Base-by-base conservation (phyloP, 2,113 vertebrate species). In the Phycodurus eques region DNA sequence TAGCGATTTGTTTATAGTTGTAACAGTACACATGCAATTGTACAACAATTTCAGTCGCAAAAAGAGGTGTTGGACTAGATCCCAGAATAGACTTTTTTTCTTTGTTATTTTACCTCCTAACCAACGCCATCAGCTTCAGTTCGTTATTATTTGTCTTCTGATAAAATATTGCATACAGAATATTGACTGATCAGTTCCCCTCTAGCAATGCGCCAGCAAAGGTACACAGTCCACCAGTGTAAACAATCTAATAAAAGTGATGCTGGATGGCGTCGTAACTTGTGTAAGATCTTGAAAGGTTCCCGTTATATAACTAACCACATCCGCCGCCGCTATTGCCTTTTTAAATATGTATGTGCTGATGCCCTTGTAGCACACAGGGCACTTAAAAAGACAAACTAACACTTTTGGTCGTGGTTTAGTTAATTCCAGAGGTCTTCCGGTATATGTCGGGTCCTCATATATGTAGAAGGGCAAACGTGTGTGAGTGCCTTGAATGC, bases 311-410 rank as follows among this genome's bases (percentile, higher is more conserved):
- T 20, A 68, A 53, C 74, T 54, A 20, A 65, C 77, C 61, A 65
- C 70, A 67, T 76, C 64, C 74, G 68, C 76, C 73, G 78, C 81
- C 73, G 78, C 81, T 75, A 62, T 73, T 53, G 35, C 4, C 68
- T 79, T 76, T 70, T 76, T 80, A 78, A 80, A 81, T 70, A 63
- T 35, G 35, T 76, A 75, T 75, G 68, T 76, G 67, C 33, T 51
- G 68, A 80, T 72, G 66, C 71, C 17, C n/a, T 63, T n/a, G 12
- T 15, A 43, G 8, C 39, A 59, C 47, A 14, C 43, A 47, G 2
- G 8, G 1, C 47, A 53, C 68, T 49, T 39, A 56, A 68, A 56
- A 54, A 35, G 33, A 78, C 73, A 20, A 70, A 72, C 61, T 54
- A 68, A 66, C 62, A 20, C 64, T 70, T 80, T 71, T 63, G 72